Conservation (phyloP, 2,888 invertebrate species). For the Petrophora chlorosata region DNA sequence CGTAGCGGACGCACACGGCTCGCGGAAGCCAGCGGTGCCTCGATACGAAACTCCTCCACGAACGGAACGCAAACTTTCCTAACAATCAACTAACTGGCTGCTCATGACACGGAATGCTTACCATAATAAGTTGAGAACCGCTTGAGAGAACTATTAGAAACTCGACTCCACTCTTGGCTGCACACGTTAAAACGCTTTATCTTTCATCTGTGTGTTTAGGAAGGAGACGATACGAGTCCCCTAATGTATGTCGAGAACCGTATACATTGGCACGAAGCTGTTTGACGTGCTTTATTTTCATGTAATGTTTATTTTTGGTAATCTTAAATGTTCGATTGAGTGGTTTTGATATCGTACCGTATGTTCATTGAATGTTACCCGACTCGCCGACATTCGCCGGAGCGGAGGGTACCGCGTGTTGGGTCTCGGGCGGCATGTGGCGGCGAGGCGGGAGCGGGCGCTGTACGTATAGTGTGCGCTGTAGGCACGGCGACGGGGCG, state of each 20-base stretch:
- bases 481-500: slow-evolving; percentile 81
- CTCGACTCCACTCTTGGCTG: slow-evolving; percentile 82
- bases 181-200: slow-evolving; percentile 79
- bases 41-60: slow-evolving; percentile 56
- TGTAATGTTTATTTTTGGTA: slow-evolving; percentile 74
- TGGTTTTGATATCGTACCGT: slow-evolving; percentile 70
- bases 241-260: slow-evolving; percentile 66
- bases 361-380: slow-evolving; percentile 45
- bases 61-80: slow-evolving; percentile 61
- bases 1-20: slow-evolving; percentile 51
- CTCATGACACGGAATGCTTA: slow-evolving; percentile 82
- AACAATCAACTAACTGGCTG: slow-evolving; percentile 71
- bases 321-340: slow-evolving; percentile 75
- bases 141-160: slow-evolving; percentile 81
- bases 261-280: slow-evolving; percentile 81
- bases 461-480: slow-evolving; percentile 23
- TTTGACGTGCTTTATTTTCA: slow-evolving; percentile 81
- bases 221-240: slow-evolving; percentile 63
- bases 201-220: slow-evolving; percentile 81
- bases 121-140: slow-evolving; percentile 71
- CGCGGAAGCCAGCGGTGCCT: slow-evolving; percentile 52
- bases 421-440: slow-evolving; percentile 1
- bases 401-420: background rate
- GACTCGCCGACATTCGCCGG: slow-evolving; percentile 3
- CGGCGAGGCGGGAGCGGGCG: slow-evolving; percentile 6